Conservation (phyloP, 1,140 invertebrate genomes). For the Drosophila persimilis region DNA sequence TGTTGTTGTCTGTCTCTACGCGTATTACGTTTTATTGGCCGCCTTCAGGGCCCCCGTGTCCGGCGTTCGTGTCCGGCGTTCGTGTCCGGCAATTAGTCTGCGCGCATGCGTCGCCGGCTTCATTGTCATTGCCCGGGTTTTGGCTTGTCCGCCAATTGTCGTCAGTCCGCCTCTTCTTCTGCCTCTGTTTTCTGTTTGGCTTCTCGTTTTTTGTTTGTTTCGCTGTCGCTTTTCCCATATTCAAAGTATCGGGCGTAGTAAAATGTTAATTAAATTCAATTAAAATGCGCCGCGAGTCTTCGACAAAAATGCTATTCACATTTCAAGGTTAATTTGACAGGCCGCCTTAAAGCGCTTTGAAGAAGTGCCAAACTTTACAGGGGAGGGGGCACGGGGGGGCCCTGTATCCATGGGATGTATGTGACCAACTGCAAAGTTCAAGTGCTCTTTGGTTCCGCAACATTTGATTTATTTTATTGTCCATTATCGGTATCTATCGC, state of each 20-base stretch:
- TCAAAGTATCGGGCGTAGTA: conserved; percentile 75
- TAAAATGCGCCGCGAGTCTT: conserved; percentile 75
- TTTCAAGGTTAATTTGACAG: conserved; percentile 75
- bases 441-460: conserved; percentile 66
- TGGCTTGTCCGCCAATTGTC: conserved; percentile 48
- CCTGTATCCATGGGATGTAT: neutral
- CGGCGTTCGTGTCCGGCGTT: conserved; percentile 25
- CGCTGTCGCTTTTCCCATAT: conserved; percentile 67
- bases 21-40: conserved; percentile 23
- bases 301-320: conserved; percentile 77
- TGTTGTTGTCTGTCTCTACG: conserved; percentile 33
- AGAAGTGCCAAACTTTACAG: conserved; percentile 65
- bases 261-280: conserved; percentile 80
- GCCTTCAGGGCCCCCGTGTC: conserved; percentile 26
- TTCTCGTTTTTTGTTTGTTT: conserved; percentile 3
- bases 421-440: conserved; percentile 41
- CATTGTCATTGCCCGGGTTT: conserved; percentile 64
- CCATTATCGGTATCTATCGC: conserved; percentile 1
- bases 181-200: neutral
- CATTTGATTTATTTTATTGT: conserved; percentile 59
- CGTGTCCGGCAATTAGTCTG: conserved; percentile 68
- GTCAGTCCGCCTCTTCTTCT: conserved; percentile 18
- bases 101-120: conserved; percentile 73
- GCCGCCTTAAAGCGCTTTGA: conserved; percentile 52
- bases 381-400: no score